Base-by-base conservation (phyloP, 1,140 invertebrate genomes). In the Belonocnema kinseyi region DNA sequence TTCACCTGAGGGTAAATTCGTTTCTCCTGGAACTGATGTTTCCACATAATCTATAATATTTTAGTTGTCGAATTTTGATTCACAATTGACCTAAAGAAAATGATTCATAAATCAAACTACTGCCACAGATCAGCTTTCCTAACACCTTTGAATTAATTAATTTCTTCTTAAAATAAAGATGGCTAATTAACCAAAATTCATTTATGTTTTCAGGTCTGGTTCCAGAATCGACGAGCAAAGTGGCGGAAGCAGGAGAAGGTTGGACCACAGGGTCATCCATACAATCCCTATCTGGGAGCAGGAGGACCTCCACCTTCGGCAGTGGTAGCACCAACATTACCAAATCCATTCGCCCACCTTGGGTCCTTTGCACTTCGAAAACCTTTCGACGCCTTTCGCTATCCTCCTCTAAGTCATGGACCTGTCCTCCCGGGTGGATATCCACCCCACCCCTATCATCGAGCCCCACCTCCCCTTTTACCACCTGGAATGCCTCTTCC, bases 231-330 rank as follows among this genome's bases (percentile, higher is more conserved):
- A 13, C 93, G 97, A 12, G 97, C 97, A 56, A 98, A 98, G 91
- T 98, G 97, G 97, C 93, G 97, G 26, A 96, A 97, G 81, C 97
- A 98, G 88, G 97, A 98, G 90, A 98, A 98, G 92, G 97, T 98
- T 84, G 97, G 97, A 0, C 97, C 97, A 0, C 95, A 97, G 85
- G 95, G 93, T 14, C 97, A 98, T 89, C 97, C 97, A 1, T 98
- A 97, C 93, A 97, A 95, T 90, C 96, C 96, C 0, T 97, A 97
- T 90, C 85, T 97, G 76, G 93, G 92, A 56, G 92, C 93, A 40
- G 92, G 92, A 50, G 93, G 92, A 71, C 93, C 95, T 73, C 90
- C 93, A 14, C 87, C 90, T 21, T 83, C 91, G 14, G 92, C 94
- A 1, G 94, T 94, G 3, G 92, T 94, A 75, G 94, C 95, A 17